phyloP scores from a whole-genome alignment of 2,888 invertebrate genomes.

The Terebella lapidaria region DNA sequence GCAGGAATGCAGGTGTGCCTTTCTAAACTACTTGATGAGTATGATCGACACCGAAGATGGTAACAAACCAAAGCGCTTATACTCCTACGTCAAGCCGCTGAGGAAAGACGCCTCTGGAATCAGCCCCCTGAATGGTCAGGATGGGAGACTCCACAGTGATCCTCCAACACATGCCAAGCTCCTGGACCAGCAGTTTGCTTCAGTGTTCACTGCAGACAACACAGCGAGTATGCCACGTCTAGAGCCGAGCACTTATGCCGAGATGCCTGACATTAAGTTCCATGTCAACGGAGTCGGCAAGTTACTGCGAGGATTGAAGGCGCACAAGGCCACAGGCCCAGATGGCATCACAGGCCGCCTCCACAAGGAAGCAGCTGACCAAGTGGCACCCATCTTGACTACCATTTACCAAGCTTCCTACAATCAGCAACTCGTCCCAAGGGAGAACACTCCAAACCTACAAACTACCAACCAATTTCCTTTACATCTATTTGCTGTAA shows the following conservation, averaged over 20 bases:
- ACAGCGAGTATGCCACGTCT: background rate
- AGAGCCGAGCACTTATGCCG: background rate
- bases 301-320: background rate
- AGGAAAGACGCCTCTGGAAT: no score
- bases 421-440: background rate
- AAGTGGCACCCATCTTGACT: background rate
- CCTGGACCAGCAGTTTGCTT: background rate
- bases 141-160: background rate
- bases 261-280: background rate
- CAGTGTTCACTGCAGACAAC: background rate
- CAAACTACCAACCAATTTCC: no score
- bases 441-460: no score
- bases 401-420: background rate
- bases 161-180: background rate
- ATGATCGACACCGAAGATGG: background rate
- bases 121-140: background rate
- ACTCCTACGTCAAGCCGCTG: no score
- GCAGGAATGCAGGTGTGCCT: background rate
- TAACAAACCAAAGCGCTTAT: no score
- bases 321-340: background rate
- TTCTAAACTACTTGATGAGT: background rate
- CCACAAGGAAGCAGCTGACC: background rate
- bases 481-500: no score
- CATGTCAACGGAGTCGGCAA: background rate
- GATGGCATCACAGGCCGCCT: background rate